phyloP scores from a whole-genome alignment of 1,140 invertebrate species.

The Augochlora pura region DNA sequence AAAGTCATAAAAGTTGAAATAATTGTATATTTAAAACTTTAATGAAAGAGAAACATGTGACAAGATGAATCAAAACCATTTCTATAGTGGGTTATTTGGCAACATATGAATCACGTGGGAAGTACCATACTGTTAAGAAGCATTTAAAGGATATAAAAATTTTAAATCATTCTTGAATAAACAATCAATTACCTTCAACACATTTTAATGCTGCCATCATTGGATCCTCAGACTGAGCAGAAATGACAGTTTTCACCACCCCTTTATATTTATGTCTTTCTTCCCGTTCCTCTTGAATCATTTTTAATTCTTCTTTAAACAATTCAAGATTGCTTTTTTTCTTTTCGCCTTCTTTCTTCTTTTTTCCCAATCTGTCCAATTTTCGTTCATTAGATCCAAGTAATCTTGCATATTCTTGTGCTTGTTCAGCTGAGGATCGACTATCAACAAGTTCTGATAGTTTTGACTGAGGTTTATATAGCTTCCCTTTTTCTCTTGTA shows the following conservation, averaged over 20 bases:
- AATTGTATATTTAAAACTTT: no score
- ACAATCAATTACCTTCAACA: constrained; percentile 71
- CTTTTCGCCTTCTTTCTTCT: constrained; percentile 92
- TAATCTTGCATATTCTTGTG: constrained; percentile 87
- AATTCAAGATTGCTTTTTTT: constrained; percentile 98
- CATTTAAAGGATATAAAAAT: background rate
- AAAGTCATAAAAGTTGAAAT: no score
- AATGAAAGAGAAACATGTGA: background rate
- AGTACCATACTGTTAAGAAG: no score
- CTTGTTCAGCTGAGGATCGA: constrained; percentile 81
- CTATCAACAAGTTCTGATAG: constrained; percentile 81
- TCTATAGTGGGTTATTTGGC: no score
- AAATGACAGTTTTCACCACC: constrained; percentile 79
- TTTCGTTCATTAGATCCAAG: constrained; percentile 83
- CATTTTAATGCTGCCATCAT: constrained; percentile 78
- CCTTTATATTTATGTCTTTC: constrained; percentile 95
- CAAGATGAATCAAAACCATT: no score
- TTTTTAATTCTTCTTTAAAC: constrained; percentile 97
- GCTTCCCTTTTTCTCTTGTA: constrained; percentile 92
- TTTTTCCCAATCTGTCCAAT: constrained; percentile 86
- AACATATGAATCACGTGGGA: no score
- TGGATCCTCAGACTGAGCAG: constrained; percentile 73
- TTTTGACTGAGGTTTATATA: constrained; percentile 96
- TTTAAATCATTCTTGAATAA: background rate
- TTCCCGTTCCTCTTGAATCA: constrained; percentile 98